Conservation (phyloP, 2,113 vertebrate genomes). For the Scomber scombrus region DNA sequence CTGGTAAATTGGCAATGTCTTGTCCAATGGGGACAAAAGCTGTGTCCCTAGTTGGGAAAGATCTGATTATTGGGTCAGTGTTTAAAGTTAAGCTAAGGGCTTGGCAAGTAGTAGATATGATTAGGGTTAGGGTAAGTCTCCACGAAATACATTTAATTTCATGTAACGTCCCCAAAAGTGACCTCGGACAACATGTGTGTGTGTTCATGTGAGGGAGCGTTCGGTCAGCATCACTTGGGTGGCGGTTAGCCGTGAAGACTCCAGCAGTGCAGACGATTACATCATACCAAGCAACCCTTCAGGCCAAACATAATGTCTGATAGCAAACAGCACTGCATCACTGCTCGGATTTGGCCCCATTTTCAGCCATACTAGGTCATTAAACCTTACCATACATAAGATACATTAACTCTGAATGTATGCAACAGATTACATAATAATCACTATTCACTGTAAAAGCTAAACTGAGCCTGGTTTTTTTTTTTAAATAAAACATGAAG, state of each 20-base stretch:
- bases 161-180: too few species aligned
- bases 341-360: neutral
- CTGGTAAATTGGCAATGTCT: too few species aligned
- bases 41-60: too few species aligned
- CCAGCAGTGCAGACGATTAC: conserved; percentile 24
- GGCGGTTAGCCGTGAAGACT: conserved; percentile 43
- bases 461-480: neutral
- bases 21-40: too few species aligned
- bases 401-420: neutral
- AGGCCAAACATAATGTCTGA: conserved; percentile 8
- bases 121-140: too few species aligned
- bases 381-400: neutral
- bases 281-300: conserved; percentile 8
- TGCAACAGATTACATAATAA: neutral
- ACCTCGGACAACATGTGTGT: neutral
- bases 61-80: too few species aligned
- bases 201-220: conserved; percentile 15
- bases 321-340: conserved; percentile 19
- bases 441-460: neutral
- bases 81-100: too few species aligned
- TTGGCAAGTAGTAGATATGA: too few species aligned
- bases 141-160: too few species aligned
- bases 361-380: neutral
- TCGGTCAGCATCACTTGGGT: conserved; percentile 53
- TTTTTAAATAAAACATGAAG: neutral